phyloP scores from a whole-genome alignment of 2,888 invertebrate species.

The Lepidocyrtinus sp. region DNA sequence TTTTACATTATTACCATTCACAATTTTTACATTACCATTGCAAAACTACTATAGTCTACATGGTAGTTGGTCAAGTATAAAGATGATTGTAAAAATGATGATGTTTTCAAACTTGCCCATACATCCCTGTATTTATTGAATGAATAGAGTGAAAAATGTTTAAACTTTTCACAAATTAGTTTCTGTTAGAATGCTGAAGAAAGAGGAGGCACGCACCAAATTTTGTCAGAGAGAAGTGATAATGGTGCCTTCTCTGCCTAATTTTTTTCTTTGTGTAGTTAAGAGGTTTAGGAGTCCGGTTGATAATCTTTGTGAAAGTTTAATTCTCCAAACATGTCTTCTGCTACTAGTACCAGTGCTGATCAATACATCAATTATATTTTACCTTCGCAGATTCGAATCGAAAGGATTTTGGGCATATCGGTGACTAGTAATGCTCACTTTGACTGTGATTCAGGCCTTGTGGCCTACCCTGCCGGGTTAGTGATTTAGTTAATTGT shows the following conservation, averaged over 20 bases:
- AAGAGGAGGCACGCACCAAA: conserved; percentile 20
- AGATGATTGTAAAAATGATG: conserved; percentile 7
- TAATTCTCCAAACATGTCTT: background rate
- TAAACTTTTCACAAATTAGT: conserved; percentile 41
- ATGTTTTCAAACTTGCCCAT: background rate
- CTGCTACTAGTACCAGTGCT: conserved; percentile 25
- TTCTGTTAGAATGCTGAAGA: conserved; percentile 32
- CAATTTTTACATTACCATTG: too few species aligned
- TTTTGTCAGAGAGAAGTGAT: conserved; percentile 6
- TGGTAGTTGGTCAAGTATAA: background rate
- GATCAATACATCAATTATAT: conserved; percentile 48
- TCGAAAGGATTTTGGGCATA: conserved; percentile 94
- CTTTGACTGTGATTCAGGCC: conserved; percentile 89
- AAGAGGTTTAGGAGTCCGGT: conserved; percentile 4
- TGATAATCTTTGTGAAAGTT: too few species aligned
- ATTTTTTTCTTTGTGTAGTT: conserved; percentile 9
- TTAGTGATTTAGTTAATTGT: conserved; percentile 76
- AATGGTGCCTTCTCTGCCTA: conserved; percentile 19
- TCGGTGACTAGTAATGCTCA: conserved; percentile 96
- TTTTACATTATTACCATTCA: background rate
- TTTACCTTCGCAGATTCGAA: conserved; percentile 84
- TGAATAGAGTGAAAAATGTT: conserved; percentile 14
- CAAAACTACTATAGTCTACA: background rate
- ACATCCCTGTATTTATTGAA: conserved; percentile 18
- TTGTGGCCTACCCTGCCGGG: conserved; percentile 97